These are phyloP conservation scores for Remorina albescens DNA, from an alignment of 2,797 vertebrate species.

Conservation along the genomic window DNA sequence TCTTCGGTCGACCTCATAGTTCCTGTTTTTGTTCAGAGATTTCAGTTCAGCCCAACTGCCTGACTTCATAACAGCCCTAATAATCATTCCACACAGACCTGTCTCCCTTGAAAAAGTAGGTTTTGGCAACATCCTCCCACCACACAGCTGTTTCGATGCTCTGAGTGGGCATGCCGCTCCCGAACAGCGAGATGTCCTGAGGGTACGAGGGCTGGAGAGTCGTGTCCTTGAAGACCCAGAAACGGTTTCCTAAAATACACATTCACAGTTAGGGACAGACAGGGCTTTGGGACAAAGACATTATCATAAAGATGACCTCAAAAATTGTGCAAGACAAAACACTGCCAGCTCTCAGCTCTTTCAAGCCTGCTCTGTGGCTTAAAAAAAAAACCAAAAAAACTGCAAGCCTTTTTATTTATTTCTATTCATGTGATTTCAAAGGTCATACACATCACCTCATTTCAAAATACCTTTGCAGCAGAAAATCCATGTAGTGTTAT, in stretches of 20 bases:
- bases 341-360: slow-evolving; percentile 12
- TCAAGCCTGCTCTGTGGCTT: slow-evolving; percentile 8
- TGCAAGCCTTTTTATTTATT: slow-evolving; percentile 9
- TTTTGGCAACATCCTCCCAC: slow-evolving; percentile 99
- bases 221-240: slow-evolving; percentile 99
- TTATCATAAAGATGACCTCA: slow-evolving; percentile 42
- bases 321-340: slow-evolving; percentile 29
- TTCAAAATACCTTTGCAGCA: slow-evolving; percentile 46
- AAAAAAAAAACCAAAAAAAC: too few species aligned
- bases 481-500: slow-evolving; percentile 53
- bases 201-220: slow-evolving; percentile 96
- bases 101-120: slow-evolving; percentile 99
- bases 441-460: slow-evolving; percentile 45
- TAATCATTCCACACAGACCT: slow-evolving; percentile 86
- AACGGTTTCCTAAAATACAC: slow-evolving; percentile 91
- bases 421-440: slow-evolving; percentile 49
- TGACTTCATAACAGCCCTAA: slow-evolving; percentile 14
- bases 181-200: slow-evolving; percentile 95
- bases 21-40: slow-evolving; percentile 2
- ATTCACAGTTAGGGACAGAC: slow-evolving; percentile 27
- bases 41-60: not conserved
- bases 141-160: slow-evolving; percentile 98
- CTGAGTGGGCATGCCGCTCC: slow-evolving; percentile 94
- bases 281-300: slow-evolving; percentile 36
- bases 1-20: not conserved